phyloP scores from a whole-genome alignment of 1,140 invertebrate species.

The Pseudobourletiella spinata region DNA sequence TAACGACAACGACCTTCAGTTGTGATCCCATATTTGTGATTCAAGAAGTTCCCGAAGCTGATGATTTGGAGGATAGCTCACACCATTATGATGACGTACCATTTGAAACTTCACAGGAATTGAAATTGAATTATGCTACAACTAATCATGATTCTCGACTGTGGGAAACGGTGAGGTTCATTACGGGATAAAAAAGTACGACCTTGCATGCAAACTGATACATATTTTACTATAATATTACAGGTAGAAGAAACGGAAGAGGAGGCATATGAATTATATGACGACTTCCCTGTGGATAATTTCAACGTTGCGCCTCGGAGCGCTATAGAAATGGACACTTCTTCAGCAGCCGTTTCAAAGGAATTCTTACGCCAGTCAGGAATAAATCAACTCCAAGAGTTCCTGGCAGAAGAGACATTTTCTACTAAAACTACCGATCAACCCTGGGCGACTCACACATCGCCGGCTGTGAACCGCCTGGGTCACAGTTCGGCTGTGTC shows the following conservation, averaged over 20 bases:
- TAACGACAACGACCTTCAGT: no score
- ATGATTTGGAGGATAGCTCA: not conserved
- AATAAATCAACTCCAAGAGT: constrained; percentile 28
- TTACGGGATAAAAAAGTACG: no score
- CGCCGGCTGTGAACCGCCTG: constrained; percentile 21
- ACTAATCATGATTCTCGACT: not conserved
- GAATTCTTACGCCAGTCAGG: constrained; percentile 23
- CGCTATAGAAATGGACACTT: not conserved
- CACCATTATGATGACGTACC: not conserved
- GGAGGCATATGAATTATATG: constrained; percentile 24
- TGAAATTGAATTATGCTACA: not conserved
- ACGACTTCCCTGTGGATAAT: constrained; percentile 24
- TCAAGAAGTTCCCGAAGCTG: no score
- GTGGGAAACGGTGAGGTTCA: constrained; percentile 15
- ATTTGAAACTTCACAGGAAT: not conserved
- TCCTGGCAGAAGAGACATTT: constrained; percentile 13
- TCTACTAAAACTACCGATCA: constrained; percentile 5
- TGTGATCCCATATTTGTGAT: no score
- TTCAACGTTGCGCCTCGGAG: no score
- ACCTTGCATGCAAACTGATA: no score
- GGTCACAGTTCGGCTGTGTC: constrained; percentile 28
- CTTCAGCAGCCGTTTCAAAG: not conserved
- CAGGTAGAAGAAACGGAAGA: constrained; percentile 29
- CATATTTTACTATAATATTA: no score
- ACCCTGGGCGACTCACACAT: not conserved